Evolutionary conservation across 2,113 vertebrate species (phyloP).

Genomic region (Scolopax mira): DNA sequence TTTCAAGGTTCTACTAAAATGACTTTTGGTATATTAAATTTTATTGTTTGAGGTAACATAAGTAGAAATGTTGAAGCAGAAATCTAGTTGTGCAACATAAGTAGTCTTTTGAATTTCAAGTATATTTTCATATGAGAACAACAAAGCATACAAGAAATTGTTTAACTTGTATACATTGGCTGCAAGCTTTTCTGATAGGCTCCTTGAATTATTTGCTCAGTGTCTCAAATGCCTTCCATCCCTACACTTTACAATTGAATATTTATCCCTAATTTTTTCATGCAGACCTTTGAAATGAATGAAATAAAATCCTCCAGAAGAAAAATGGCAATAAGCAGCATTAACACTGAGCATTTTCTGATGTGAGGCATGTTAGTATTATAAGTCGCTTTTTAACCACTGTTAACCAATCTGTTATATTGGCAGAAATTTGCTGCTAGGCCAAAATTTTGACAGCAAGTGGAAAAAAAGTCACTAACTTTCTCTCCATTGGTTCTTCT

Average conservation of each 20-base stretch:
- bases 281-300: neutral
- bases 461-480: neutral
- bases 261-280: neutral
- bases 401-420: neutral
- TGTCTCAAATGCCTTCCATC: neutral
- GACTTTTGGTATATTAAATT: neutral
- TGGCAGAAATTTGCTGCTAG: neutral
- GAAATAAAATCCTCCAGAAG: neutral
- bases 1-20: neutral
- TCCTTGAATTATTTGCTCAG: neutral
- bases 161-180: neutral
- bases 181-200: neutral
- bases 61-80: neutral
- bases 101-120: neutral
- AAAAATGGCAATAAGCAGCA: fast-evolving
- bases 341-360: neutral
- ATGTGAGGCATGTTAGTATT: neutral
- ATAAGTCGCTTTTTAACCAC: neutral
- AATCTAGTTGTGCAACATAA: neutral
- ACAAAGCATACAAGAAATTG: neutral
- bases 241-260: neutral
- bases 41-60: neutral
- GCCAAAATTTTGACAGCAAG: neutral
- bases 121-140: neutral
- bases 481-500: neutral